Evolutionary conservation across 92 coral and sea anemone species (phyloP).

Genomic region (Epizoanthus illoricatus): DNA sequence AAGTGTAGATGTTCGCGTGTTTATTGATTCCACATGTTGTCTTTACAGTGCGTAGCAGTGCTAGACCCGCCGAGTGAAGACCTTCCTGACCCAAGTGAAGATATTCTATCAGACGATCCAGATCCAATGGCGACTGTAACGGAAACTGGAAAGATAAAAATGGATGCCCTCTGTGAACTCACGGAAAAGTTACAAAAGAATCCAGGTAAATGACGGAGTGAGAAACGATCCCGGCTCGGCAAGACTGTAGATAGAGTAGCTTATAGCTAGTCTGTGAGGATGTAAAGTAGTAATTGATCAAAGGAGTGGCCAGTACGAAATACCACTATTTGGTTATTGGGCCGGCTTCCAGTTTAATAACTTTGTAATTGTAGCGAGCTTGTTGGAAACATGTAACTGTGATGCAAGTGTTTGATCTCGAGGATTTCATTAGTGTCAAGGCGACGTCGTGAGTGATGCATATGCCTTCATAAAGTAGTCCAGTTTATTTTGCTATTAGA

Average conservation of each 20-base stretch:
- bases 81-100: conserved; percentile 21
- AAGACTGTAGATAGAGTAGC: neutral
- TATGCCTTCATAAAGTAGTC: no score
- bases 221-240: neutral
- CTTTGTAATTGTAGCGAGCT: no score
- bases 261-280: no score
- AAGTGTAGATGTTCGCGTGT: neutral
- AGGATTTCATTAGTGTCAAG: no score
- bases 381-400: no score
- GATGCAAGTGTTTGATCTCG: no score
- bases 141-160: conserved; percentile 65
- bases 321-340: no score
- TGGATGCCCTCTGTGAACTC: conserved; percentile 89
- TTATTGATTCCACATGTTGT: neutral
- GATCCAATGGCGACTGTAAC: conserved; percentile 66
- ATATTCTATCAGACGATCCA: conserved; percentile 55
- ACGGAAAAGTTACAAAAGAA: conserved; percentile 72
- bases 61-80: conserved; percentile 31
- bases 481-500: no score
- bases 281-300: no score
- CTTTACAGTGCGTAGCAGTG: conserved; percentile 28
- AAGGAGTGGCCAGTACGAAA: no score
- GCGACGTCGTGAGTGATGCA: no score
- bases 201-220: conserved; percentile 55
- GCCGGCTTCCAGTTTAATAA: no score